A percentile compares a stretch with the other conserved stretches of the same genome.
Conservation (phyloP, 37 sponge, comb jelly and placozoan species). For the Beroe ovata region DNA sequence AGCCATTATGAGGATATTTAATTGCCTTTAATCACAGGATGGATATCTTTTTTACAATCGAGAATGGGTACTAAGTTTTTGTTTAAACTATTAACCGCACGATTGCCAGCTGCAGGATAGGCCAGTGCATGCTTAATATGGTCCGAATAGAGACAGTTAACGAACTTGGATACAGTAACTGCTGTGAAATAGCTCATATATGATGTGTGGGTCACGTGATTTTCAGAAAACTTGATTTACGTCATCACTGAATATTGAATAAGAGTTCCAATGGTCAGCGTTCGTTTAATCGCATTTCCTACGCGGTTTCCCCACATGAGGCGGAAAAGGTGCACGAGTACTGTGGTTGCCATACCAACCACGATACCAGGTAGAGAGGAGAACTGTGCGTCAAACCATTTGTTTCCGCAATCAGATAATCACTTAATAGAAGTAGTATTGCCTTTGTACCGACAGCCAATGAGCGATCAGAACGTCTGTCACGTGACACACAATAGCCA, state of each 20-base stretch:
- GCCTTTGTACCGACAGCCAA: not conserved
- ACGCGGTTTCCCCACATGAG: not conserved
- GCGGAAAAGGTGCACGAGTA: not conserved
- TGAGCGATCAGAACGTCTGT: not conserved
- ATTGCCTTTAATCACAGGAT: too few relatives aligned
- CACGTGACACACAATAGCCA: not conserved
- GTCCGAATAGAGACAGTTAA: not conserved
- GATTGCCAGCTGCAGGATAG: not conserved
- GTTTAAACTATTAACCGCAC: not conserved
- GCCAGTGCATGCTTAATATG: not conserved
- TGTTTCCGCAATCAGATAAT: not conserved
- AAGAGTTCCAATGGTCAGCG: not conserved
- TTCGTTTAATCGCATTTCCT: not conserved
- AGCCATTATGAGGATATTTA: too few relatives aligned
- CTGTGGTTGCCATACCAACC: not conserved
- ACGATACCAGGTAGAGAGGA: not conserved
- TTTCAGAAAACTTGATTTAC: not conserved
- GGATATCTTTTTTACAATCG: too few relatives aligned
- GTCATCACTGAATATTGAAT: not conserved
- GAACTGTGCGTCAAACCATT: not conserved
- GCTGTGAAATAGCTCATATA: not conserved
- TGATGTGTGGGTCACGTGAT: not conserved
- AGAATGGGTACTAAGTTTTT: not conserved
- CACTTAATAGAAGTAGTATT: not conserved
- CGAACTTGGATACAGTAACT: not conserved